phyloP scores from a whole-genome alignment of 2,113 vertebrate genomes.

The Girardinichthys multiradiatus region DNA sequence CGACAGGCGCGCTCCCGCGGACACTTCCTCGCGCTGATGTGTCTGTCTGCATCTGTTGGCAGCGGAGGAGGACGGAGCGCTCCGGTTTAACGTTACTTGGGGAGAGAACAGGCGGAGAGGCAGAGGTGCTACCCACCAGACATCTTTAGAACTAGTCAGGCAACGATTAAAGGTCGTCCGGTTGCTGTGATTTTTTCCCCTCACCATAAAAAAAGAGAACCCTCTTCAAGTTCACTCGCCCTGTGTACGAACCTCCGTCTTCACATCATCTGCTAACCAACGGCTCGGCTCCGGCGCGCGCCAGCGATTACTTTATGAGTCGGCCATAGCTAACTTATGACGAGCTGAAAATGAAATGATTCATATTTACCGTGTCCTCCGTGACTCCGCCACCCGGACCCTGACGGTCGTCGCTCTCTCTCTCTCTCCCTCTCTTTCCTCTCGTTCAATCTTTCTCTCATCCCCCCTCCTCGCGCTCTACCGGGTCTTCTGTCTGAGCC shows the following conservation, averaged over 20 bases:
- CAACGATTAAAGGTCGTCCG: conserved; percentile 12
- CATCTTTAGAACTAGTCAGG: conserved; percentile 5
- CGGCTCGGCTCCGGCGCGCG: conserved; percentile 45
- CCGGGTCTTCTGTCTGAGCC: conserved; percentile 80
- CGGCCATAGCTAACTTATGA: conserved; percentile 34
- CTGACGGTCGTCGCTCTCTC: conserved; percentile 67
- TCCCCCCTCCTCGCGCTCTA: conserved; percentile 57
- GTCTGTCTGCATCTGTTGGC: conserved; percentile 69
- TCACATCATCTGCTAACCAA: conserved; percentile 64
- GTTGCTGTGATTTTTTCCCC: conserved; percentile 21
- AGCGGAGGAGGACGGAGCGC: conserved; percentile 49
- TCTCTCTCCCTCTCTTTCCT: conserved; percentile 40
- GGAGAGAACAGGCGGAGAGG: background rate
- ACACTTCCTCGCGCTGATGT: conserved; percentile 68
- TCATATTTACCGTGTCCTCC: conserved; percentile 86
- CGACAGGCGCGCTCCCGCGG: conserved; percentile 61
- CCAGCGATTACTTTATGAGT: conserved; percentile 51
- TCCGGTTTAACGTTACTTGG: conserved; percentile 57
- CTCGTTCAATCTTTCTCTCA: conserved; percentile 43
- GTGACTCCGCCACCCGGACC: conserved; percentile 79
- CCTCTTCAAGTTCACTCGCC: conserved; percentile 71
- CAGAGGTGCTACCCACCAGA: background rate
- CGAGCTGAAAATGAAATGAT: conserved; percentile 55
- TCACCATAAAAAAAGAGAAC: background rate
- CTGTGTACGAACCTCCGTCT: conserved; percentile 56